These are phyloP conservation scores for Phyllotis vaccarum DNA, from an alignment of 2,797 vertebrate genomes.

Conservation along the genomic window DNA sequence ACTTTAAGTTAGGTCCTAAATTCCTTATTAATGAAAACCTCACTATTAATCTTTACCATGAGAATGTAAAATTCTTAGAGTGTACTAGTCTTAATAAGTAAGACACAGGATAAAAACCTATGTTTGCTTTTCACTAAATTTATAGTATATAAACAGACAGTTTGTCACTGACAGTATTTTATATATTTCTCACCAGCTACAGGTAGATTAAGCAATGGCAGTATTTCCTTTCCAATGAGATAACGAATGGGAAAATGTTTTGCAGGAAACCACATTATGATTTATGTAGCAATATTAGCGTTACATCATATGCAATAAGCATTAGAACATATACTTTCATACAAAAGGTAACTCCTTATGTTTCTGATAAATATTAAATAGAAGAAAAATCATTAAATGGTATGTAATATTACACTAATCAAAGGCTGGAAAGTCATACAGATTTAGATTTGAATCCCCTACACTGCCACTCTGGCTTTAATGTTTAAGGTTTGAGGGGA, in stretches of 20 bases:
- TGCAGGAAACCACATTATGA: conserved; percentile 2
- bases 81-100: not conserved
- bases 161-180: not conserved
- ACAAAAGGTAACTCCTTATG: conserved; percentile 21
- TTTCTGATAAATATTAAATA: conserved; percentile 30
- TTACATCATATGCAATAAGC: conserved; percentile 11
- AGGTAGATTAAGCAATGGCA: not conserved
- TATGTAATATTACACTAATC: not conserved
- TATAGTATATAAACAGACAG: not conserved
- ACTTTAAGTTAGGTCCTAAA: not conserved
- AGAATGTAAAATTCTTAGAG: conserved; percentile 53
- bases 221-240: conserved; percentile 37
- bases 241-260: conserved; percentile 19
- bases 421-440: not conserved
- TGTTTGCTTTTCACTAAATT: not conserved
- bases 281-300: conserved; percentile 1
- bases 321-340: not conserved
- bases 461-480: not conserved
- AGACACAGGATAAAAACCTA: not conserved
- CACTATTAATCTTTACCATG: not conserved
- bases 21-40: conserved; percentile 39
- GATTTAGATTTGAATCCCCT: not conserved
- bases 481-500: not conserved
- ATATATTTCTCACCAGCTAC: not conserved
- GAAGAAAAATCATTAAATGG: conserved; percentile 25